phyloP scores from a whole-genome alignment of 2,113 vertebrate species.

The Mirounga angustirostris region DNA sequence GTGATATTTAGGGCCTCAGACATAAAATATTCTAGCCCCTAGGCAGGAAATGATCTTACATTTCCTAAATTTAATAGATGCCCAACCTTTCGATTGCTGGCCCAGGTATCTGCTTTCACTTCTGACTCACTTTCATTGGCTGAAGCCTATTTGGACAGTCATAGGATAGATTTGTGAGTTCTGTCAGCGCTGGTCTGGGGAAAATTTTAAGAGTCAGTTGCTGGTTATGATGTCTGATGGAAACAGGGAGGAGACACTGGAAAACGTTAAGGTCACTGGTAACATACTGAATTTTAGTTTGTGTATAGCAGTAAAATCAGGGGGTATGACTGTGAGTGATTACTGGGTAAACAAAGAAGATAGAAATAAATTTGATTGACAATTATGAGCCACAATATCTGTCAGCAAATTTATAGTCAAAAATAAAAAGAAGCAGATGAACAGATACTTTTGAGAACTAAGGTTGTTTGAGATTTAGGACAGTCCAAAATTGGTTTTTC shows the following conservation, averaged over 20 bases:
- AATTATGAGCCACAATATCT: neutral
- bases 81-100: neutral
- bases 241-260: neutral
- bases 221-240: neutral
- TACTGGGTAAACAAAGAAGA: neutral
- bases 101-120: neutral
- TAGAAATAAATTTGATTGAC: neutral
- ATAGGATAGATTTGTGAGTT: neutral
- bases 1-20: neutral
- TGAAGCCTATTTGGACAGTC: neutral
- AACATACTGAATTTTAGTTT: neutral
- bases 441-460: neutral
- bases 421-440: neutral
- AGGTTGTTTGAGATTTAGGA: neutral
- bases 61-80: neutral
- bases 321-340: neutral
- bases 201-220: slow-evolving; percentile 30
- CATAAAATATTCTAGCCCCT: neutral
- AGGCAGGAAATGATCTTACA: neutral
- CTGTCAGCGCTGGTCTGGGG: neutral
- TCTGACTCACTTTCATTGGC: neutral
- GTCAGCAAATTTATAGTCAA: neutral
- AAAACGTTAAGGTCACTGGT: neutral
- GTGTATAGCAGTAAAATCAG: neutral
- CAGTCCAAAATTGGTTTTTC: neutral